These are phyloP conservation scores for Poecilia wingei DNA, from an alignment of 2,797 vertebrate species.

Conservation along the genomic window DNA sequence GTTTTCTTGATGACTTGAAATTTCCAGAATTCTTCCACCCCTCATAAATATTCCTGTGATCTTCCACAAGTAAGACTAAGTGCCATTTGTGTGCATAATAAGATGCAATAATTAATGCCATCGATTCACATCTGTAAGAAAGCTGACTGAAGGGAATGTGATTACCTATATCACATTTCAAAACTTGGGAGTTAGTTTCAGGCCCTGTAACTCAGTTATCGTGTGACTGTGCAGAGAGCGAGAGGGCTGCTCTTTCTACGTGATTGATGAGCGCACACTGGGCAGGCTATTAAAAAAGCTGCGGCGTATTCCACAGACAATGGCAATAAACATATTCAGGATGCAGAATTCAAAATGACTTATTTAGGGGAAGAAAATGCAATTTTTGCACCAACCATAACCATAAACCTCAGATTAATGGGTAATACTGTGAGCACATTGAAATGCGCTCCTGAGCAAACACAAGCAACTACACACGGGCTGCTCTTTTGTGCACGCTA, in stretches of 20 bases:
- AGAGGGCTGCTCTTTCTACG: slow-evolving; percentile 83
- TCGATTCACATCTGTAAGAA: slow-evolving; percentile 94
- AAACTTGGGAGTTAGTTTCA: slow-evolving; percentile 94
- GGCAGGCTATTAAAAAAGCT: slow-evolving; percentile 85
- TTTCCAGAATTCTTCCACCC: slow-evolving; percentile 41
- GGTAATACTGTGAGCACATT: slow-evolving; percentile 60
- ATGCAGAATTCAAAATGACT: slow-evolving; percentile 85
- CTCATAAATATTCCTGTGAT: slow-evolving; percentile 74
- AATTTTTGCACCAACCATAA: slow-evolving; percentile 66
- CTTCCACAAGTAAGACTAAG: slow-evolving; percentile 93
- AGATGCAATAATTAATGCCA: slow-evolving; percentile 98
- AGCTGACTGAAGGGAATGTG: slow-evolving; percentile 88
- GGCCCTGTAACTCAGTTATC: slow-evolving; percentile 91
- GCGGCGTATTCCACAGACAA: slow-evolving; percentile 85
- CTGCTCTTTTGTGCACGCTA: slow-evolving; percentile 24
- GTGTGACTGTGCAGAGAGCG: slow-evolving; percentile 81
- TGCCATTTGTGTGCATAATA: slow-evolving; percentile 90
- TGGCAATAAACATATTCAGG: slow-evolving; percentile 85
- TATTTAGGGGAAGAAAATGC: slow-evolving; percentile 77
- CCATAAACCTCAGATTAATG: slow-evolving; percentile 78
- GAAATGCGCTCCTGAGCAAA: slow-evolving; percentile 54
- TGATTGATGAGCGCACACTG: slow-evolving; percentile 92
- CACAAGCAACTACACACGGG: slow-evolving; percentile 19
- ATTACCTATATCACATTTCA: slow-evolving; percentile 98
- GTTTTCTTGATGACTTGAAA: slow-evolving; percentile 50